phyloP scores from a whole-genome alignment of 2,113 vertebrate species.

The Percina caprodes region DNA sequence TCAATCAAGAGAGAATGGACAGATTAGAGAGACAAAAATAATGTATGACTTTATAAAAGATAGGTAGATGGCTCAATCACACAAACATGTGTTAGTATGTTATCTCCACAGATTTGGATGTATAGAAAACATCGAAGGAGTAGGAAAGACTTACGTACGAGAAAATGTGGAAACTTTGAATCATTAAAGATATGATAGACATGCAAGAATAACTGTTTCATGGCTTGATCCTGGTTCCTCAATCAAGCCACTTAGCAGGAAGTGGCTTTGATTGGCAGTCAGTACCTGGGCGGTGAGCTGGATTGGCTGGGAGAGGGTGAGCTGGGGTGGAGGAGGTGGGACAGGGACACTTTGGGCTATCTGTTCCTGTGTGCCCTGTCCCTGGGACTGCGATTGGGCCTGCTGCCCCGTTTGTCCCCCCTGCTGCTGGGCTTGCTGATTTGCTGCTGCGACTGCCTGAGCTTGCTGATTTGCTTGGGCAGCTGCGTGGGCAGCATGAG shows the following conservation, averaged over 20 bases:
- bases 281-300: conserved; percentile 96
- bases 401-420: conserved; percentile 73
- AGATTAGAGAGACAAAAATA: not conserved
- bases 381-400: conserved; percentile 79
- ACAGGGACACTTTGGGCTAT: conserved; percentile 82
- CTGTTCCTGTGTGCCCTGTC: conserved; percentile 84
- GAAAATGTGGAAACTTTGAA: conserved; percentile 49
- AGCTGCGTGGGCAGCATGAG: conserved; percentile 79
- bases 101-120: not conserved
- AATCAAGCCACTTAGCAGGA: conserved; percentile 42
- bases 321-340: conserved; percentile 89
- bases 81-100: not conserved
- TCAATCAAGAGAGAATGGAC: conserved; percentile 11
- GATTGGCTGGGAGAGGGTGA: conserved; percentile 93
- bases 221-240: conserved; percentile 24
- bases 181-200: conserved; percentile 11
- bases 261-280: conserved; percentile 47
- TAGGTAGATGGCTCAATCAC: not conserved
- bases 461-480: conserved; percentile 84
- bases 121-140: not conserved
- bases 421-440: conserved; percentile 84
- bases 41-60: not conserved
- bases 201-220: conserved; percentile 17
- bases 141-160: conserved; percentile 7
- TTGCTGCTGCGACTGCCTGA: conserved; percentile 82